These are phyloP conservation scores for Apoda limacodes DNA, from an alignment of 2,888 invertebrate species.

Conservation along the genomic window DNA sequence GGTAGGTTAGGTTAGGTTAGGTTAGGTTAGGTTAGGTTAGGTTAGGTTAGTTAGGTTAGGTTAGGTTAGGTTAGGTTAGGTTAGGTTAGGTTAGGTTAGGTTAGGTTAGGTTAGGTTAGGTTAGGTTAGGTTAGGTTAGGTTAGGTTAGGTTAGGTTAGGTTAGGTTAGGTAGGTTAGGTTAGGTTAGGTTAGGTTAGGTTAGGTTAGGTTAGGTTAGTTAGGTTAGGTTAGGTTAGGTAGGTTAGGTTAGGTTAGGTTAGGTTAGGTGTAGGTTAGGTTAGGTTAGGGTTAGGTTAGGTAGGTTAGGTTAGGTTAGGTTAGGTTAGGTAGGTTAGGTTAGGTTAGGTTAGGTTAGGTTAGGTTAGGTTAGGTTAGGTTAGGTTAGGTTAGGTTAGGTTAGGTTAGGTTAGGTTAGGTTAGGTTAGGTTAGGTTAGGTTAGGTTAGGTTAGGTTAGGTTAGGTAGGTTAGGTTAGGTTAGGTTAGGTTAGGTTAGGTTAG, in stretches of 20 bases:
- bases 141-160: constrained; percentile 20
- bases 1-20: too few species aligned
- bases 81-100: constrained; percentile 18
- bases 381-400: constrained; percentile 24
- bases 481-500: constrained; percentile 21
- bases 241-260: too few species aligned
- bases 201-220: constrained; percentile 23
- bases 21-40: constrained; percentile 15
- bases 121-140: constrained; percentile 20
- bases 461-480: too few species aligned
- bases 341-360: constrained; percentile 24
- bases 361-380: constrained; percentile 24
- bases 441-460: constrained; percentile 21
- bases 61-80: constrained; percentile 19
- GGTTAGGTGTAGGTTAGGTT: too few species aligned
- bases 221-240: constrained; percentile 24
- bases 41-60: constrained; percentile 19
- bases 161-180: too few species aligned
- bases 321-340: too few species aligned
- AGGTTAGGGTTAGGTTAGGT: too few species aligned
- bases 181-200: constrained; percentile 21
- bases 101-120: constrained; percentile 20
- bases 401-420: constrained; percentile 22
- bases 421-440: constrained; percentile 22
- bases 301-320: too few species aligned